Conservation (phyloP, 2,113 vertebrate genomes). For the Dicentrarchus labrax region DNA sequence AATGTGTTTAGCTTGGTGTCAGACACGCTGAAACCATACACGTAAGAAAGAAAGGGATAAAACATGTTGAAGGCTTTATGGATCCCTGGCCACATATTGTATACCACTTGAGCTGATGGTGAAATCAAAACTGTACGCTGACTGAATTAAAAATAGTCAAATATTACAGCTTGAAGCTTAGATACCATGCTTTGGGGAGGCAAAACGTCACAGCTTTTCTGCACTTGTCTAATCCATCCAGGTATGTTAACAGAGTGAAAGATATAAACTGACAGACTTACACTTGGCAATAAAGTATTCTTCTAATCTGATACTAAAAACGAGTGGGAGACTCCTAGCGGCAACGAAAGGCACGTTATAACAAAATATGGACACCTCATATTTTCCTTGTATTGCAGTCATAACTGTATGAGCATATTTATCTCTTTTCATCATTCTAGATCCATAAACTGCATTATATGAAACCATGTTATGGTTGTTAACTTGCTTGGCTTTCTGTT, state of each 20-base stretch:
- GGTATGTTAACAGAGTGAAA: constrained; percentile 24
- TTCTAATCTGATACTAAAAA: constrained; percentile 27
- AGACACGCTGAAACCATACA: constrained; percentile 58
- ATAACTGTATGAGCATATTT: neutral
- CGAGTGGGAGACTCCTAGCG: neutral
- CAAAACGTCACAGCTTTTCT: constrained; percentile 44
- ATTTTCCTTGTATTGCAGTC: neutral
- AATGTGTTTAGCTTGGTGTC: constrained; percentile 67
- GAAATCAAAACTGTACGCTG: constrained; percentile 68
- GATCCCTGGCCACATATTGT: constrained; percentile 56
- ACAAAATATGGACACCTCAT: constrained; percentile 11
- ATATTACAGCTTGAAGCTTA: constrained; percentile 47
- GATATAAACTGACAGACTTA: constrained; percentile 40
- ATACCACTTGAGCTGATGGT: constrained; percentile 51
- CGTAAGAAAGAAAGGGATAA: constrained; percentile 54
- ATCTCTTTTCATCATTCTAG: neutral
- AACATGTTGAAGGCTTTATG: constrained; percentile 69
- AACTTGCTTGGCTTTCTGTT: neutral
- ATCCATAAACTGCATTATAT: neutral
- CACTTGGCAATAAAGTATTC: constrained; percentile 36
- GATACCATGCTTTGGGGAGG: constrained; percentile 44
- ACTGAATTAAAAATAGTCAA: constrained; percentile 64
- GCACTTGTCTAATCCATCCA: constrained; percentile 40
- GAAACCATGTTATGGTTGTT: constrained; percentile 3
- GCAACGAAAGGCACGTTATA: neutral